phyloP scores from a whole-genome alignment of 2,797 vertebrate genomes.

The Chanos chanos region DNA sequence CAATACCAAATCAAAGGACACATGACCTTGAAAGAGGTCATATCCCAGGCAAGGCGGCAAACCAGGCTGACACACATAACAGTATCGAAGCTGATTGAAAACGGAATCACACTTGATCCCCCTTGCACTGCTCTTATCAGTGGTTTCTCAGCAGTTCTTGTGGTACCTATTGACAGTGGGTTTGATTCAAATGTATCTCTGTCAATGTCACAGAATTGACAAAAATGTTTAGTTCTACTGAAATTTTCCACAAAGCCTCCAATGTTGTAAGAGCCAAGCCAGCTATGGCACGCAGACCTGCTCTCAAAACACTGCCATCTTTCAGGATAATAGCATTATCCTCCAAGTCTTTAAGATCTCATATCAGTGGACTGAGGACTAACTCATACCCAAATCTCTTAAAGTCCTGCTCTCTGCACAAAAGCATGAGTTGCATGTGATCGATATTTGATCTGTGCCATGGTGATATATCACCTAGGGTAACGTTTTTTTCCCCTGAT shows the following conservation, averaged over 20 bases:
- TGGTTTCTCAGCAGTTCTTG: neutral
- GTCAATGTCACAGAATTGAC: slow-evolving; percentile 9
- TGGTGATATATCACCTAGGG: neutral
- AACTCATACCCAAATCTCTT: neutral
- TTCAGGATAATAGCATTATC: slow-evolving; percentile 6
- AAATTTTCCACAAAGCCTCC: slow-evolving; percentile 16
- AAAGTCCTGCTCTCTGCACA: neutral
- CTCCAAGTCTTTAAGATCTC: slow-evolving; percentile 27
- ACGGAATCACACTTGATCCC: slow-evolving; percentile 20
- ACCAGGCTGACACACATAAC: too few species aligned
- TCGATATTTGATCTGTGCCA: neutral
- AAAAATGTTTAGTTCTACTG: slow-evolving; percentile 6
- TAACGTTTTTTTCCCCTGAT: slow-evolving; percentile 1
- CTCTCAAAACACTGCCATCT: neutral
- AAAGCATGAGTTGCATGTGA: too few species aligned
- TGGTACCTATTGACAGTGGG: neutral
- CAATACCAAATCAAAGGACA: slow-evolving; percentile 12
- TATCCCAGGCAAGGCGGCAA: slow-evolving; percentile 29
- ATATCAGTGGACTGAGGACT: neutral
- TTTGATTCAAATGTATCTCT: neutral
- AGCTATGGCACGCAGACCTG: slow-evolving; percentile 14
- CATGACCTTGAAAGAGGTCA: slow-evolving; percentile 32
- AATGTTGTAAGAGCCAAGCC: slow-evolving; percentile 2
- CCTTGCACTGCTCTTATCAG: neutral
- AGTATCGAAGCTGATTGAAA: neutral